These are phyloP conservation scores for Trematocara nigrifrons DNA, from an alignment of 2,113 vertebrate genomes.

Conservation along the genomic window DNA sequence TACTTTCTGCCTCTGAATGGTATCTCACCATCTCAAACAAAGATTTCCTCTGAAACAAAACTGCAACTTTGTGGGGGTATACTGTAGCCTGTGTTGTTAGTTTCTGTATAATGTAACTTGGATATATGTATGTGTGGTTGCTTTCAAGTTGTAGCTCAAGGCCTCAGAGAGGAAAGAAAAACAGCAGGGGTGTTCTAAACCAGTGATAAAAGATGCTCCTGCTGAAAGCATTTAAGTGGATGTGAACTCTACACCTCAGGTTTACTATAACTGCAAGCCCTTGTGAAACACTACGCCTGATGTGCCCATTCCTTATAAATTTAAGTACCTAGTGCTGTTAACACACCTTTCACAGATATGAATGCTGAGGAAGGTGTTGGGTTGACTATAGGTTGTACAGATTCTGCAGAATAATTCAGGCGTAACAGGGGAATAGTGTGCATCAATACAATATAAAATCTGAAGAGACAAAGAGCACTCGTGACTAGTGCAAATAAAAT, in stretches of 20 bases:
- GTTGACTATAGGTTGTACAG: background rate
- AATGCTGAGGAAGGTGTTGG: background rate
- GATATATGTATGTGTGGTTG: background rate
- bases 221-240: background rate
- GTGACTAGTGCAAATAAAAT: background rate
- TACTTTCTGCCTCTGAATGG: background rate
- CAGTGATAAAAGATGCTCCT: background rate
- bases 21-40: background rate
- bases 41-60: background rate
- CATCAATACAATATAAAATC: background rate
- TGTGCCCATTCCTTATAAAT: background rate
- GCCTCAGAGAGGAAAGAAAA: background rate
- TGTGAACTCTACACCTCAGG: background rate
- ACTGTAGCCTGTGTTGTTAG: background rate
- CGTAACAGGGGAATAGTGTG: fast-evolving
- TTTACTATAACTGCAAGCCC: background rate
- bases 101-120: background rate
- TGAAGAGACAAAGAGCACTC: background rate
- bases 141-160: background rate
- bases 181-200: background rate
- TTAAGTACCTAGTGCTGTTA: background rate
- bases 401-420: background rate
- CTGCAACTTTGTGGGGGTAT: background rate
- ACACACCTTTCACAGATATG: background rate
- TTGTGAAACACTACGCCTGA: background rate